Evolutionary conservation across 2,888 invertebrate genomes (phyloP).

Genomic region (Yponomeuta malinellus): DNA sequence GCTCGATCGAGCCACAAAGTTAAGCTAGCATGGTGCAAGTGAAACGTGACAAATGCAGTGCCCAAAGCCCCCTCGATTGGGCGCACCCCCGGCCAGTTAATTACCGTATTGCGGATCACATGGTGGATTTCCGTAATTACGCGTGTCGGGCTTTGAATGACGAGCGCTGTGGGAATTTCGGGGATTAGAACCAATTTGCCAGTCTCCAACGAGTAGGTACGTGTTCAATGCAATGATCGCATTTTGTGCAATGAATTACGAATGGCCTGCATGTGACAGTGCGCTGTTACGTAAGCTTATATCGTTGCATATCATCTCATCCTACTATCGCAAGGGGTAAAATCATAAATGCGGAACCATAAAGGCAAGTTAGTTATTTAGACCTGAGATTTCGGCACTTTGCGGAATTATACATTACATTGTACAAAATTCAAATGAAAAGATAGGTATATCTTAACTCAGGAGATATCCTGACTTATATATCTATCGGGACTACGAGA

Average conservation of each 20-base stretch:
- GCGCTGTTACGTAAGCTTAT: no score
- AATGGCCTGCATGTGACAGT: not conserved
- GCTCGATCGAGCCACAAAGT: conserved; percentile 56
- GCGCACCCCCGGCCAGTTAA: conserved; percentile 39
- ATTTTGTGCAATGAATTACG: not conserved
- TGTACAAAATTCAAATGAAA: no score
- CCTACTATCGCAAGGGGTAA: no score
- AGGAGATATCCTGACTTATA: no score
- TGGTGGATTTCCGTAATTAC: conserved; percentile 37
- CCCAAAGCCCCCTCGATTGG: conserved; percentile 16
- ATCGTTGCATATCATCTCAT: no score
- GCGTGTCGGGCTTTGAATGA: not conserved
- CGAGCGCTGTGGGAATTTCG: conserved; percentile 12
- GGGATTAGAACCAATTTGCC: conserved; percentile 45
- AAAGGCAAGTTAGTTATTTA: no score
- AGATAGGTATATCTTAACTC: no score
- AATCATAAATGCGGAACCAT: no score
- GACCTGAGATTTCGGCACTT: no score
- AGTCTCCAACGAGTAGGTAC: conserved; percentile 20
- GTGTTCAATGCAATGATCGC: not conserved
- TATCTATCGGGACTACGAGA: no score
- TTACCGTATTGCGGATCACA: conserved; percentile 47
- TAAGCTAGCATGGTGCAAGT: conserved; percentile 51
- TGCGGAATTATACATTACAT: no score
- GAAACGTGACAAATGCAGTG: conserved; percentile 46